phyloP scores from a whole-genome alignment of 2,888 invertebrate species.

The Palloptera scutellata region DNA sequence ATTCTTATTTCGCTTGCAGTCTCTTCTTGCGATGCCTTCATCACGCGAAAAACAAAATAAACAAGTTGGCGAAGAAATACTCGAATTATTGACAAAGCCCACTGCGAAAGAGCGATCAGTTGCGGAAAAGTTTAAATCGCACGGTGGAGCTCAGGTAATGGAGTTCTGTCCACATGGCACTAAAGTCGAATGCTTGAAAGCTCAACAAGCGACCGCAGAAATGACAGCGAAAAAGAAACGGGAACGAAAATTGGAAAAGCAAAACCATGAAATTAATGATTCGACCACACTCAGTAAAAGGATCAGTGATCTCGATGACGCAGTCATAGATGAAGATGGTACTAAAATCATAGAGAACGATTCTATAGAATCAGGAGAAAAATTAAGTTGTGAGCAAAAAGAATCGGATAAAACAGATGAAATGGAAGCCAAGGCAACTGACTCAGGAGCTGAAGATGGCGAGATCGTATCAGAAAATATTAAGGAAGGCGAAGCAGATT shows the following conservation, averaged over 20 bases:
- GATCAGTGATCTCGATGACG: slow-evolving; percentile 37
- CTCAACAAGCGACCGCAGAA: slow-evolving; percentile 62
- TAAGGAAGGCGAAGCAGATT: slow-evolving; percentile 43
- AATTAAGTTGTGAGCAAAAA: slow-evolving; percentile 29
- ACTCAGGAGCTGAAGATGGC: slow-evolving; percentile 53
- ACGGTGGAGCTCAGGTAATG: slow-evolving; percentile 91
- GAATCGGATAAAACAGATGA: slow-evolving; percentile 16
- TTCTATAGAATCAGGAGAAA: slow-evolving; percentile 16
- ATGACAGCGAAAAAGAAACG: slow-evolving; percentile 60
- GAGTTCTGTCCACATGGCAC: slow-evolving; percentile 98
- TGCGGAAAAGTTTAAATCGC: slow-evolving; percentile 95
- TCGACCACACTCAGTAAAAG: background rate
- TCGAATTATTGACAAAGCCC: slow-evolving; percentile 91
- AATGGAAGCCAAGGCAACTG: slow-evolving; percentile 35
- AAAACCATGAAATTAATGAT: background rate
- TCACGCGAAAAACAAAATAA: slow-evolving; percentile 95
- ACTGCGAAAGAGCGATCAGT: slow-evolving; percentile 95
- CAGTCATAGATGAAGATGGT: slow-evolving; percentile 23
- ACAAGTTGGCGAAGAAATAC: slow-evolving; percentile 93
- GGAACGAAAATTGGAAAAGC: slow-evolving; percentile 42
- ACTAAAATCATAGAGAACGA: slow-evolving; percentile 1
- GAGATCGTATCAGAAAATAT: slow-evolving; percentile 50
- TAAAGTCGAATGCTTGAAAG: slow-evolving; percentile 81
- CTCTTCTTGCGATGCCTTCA: slow-evolving; percentile 71
- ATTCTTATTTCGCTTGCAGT: slow-evolving; percentile 38